Base-by-base conservation (phyloP, 37 sponge, comb jelly and placozoan genomes). In the Beroe forskalii region DNA sequence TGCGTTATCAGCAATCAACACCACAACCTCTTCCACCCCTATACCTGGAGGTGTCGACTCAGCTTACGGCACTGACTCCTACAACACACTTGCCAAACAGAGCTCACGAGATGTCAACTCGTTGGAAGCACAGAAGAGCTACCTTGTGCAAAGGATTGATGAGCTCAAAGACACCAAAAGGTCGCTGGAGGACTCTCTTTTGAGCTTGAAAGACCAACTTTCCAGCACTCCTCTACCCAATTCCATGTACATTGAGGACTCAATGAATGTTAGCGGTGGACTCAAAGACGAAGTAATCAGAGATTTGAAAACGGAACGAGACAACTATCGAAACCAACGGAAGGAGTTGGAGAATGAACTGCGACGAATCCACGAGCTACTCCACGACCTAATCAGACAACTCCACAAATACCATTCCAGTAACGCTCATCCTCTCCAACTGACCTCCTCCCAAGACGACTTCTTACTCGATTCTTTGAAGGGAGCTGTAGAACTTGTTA, bases 171-270 rank as follows among this genome's bases (percentile, higher is more conserved):
- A 41, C 44, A 80, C 86, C 25, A 80, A 80, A 24, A 22, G 86
- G 24, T 80, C 86, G 14, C 55, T 80, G 43, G 86, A 80, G 55
- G 86, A 80, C 31, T 44, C 55, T 1, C 38, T 80, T n/a, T 27
- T 80, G 25, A 80, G 86, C 42, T 25, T 80, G 55, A 80, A 80
- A 42, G 86, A 80, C 48, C 86, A 44, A 24, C 55, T 80, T 1
- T 80, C 55, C 27, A 44, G 8, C 30, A 80, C 86, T 30, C 86
- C 86, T 25, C 24, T 80, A 1, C 38, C 72, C 32, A 32, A 48
- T 48, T 12, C 55, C 6, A 12, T 48, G 12, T 6, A 48, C 55
- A 48, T 48, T 6, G 55, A 48, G 6, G 55, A 48, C 6, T 48
- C 55, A 12, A 48, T 48, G 12, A n/a, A n/a, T n/a, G n/a, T n/a